Evolutionary conservation across 2,113 vertebrate genomes (phyloP), one percentile per base, ranked within the genome.

Genomic region (Odobenus rosmarus): DNA sequence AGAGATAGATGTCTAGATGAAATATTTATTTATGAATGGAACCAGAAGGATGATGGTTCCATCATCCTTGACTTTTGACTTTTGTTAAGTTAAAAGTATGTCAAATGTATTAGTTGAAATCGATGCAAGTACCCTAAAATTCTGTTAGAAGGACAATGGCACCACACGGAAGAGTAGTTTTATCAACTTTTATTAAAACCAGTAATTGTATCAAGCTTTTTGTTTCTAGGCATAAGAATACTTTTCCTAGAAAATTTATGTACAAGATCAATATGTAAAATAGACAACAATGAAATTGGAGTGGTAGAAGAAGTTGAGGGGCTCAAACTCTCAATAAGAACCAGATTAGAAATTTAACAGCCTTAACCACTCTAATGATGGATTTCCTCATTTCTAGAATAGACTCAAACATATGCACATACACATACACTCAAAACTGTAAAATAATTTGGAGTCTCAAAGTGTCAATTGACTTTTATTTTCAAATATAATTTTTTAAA

Each of bases 11-110:
- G 13, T 31, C 31, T 21, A 28, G 31, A 83, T 90, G 89, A 93
- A 85, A 82, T 46, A 49, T 80, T 61, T 84, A 36, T 94, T 95
- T 92, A 86, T 79, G 14, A 95, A 82, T 76, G 23, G 4, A 91
- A 91, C 21, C 31, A 91, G 39, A 95, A 71, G 4, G 31, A 33
- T 42, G 51, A 62, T 83, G 4, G 46, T 46, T 46, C 8, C 46
- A 46, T 46, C 46, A 46, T 46, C 46, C 46, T 46, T 46, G 46
- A 46, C 46, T 46, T 46, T 46, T 46, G 46, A 46, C 46, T 46
- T 46, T 46, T 36, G 24, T 94, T 53, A 95, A 51, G 61, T 87
- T 46, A 91, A 83, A 94, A 92, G 13, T 64, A 61, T 53, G 28
- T 77, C 49, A 94, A 28, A 69, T n/a, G 3, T 21, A 79, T 67